phyloP scores from a whole-genome alignment of 2,888 invertebrate species.

The Tuta absoluta region DNA sequence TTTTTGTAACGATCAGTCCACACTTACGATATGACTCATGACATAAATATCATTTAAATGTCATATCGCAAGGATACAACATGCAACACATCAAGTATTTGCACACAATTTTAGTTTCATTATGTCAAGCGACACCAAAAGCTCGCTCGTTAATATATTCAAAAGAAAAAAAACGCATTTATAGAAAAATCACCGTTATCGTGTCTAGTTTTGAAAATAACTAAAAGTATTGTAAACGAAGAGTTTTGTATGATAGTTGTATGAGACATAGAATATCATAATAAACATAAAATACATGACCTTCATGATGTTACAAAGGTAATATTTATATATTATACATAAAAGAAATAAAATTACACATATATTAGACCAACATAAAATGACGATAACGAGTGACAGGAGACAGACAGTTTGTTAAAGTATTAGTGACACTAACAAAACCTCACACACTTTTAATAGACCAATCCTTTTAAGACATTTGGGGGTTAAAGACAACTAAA shows the following conservation, averaged over 20 bases:
- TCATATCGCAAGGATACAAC: slow-evolving; percentile 49
- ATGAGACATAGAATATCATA: background rate
- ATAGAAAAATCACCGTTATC: slow-evolving; percentile 39
- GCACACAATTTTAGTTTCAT: slow-evolving; percentile 73
- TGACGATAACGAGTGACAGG: slow-evolving; percentile 32
- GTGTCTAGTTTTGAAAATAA: slow-evolving; percentile 25
- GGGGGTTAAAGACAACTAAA: too few species aligned
- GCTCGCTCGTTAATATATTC: slow-evolving; percentile 55
- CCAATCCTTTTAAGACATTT: too few species aligned
- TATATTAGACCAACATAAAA: slow-evolving; percentile 3
- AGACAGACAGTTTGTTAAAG: slow-evolving; percentile 13
- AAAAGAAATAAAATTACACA: too few species aligned
- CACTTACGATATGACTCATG: slow-evolving; percentile 43
- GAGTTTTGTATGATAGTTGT: slow-evolving; percentile 14
- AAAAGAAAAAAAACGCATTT: slow-evolving; percentile 35
- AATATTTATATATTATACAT: too few species aligned
- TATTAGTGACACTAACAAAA: slow-evolving; percentile 16
- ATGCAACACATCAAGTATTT: slow-evolving; percentile 79
- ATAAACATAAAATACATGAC: slow-evolving; percentile 27
- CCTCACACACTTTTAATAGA: slow-evolving; percentile 10
- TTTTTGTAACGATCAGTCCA: slow-evolving; percentile 47
- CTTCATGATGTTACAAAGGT: slow-evolving; percentile 28
- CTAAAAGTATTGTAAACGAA: background rate
- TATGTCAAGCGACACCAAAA: slow-evolving; percentile 64
- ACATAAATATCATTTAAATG: slow-evolving; percentile 40